Conservation (phyloP, 1,140 invertebrate species). For the Drosophila seguyi region DNA sequence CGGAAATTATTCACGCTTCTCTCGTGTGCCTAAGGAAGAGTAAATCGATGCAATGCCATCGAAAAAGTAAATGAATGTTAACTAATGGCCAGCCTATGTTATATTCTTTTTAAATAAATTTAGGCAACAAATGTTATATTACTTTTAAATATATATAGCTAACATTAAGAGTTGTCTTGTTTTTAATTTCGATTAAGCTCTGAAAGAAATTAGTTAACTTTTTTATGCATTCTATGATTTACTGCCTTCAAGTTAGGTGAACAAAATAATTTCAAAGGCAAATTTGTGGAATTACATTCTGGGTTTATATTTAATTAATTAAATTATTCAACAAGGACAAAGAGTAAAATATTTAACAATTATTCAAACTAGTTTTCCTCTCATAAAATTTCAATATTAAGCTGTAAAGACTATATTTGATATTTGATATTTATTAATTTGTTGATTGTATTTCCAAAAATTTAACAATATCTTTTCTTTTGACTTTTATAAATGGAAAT, state of each 20-base stretch:
- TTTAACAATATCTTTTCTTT: background rate
- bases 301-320: background rate
- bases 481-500: background rate
- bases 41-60: conserved; percentile 61
- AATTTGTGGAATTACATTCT: background rate
- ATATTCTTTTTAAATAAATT: background rate
- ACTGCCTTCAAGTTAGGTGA: too few species aligned
- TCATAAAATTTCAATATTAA: background rate
- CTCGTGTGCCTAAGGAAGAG: conserved; percentile 46
- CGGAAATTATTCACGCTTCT: conserved; percentile 45
- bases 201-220: background rate
- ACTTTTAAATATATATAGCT: too few species aligned
- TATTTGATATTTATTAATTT: background rate
- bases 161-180: background rate
- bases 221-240: background rate
- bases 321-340: background rate
- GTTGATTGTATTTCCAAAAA: background rate
- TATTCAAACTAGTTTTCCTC: background rate
- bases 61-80: conserved; percentile 10
- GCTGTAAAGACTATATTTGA: too few species aligned
- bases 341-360: background rate
- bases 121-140: background rate
- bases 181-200: background rate
- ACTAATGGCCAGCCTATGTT: background rate
- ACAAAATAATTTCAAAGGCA: background rate